A percentile compares a stretch with the other conserved stretches of the same genome.
These are phyloP conservation scores for Drosophila setifemur DNA, from an alignment of 1,140 invertebrate species.

Conservation along the genomic window DNA sequence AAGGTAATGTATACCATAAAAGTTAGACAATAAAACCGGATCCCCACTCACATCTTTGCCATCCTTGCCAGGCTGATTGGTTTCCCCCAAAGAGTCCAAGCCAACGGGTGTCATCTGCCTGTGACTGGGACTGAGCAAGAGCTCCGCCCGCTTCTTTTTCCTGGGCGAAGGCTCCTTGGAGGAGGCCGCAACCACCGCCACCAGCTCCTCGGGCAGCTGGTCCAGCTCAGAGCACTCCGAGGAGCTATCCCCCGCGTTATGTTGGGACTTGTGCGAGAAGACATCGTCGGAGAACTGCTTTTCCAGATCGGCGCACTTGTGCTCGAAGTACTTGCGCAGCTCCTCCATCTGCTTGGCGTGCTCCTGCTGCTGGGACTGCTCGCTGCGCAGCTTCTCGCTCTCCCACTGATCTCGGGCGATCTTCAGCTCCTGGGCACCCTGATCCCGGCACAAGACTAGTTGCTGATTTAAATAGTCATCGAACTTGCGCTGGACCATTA, in stretches of 20 bases:
- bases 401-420: conserved; percentile 81
- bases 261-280: conserved; percentile 87
- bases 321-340: conserved; percentile 89
- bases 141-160: conserved; percentile 66
- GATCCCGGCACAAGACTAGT: conserved; percentile 82
- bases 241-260: conserved; percentile 59
- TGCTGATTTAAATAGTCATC: conserved; percentile 83
- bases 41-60: conserved; percentile 31
- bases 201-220: conserved; percentile 57
- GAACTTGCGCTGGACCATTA: conserved; percentile 83
- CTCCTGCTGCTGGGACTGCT: conserved; percentile 84
- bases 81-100: conserved; percentile 39
- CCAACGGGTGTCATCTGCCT: conserved; percentile 72
- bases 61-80: background rate
- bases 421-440: conserved; percentile 83
- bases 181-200: background rate
- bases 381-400: conserved; percentile 51
- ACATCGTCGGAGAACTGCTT: conserved; percentile 89
- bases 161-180: conserved; percentile 65
- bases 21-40: conserved; percentile 2
- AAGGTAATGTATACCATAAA: background rate
- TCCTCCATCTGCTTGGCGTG: conserved; percentile 90
- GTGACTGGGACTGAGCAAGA: conserved; percentile 75
- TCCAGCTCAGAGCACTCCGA: conserved; percentile 74
- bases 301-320: conserved; percentile 89